phyloP scores from a whole-genome alignment of 2,888 invertebrate genomes.

The Dioctria rufipes region DNA sequence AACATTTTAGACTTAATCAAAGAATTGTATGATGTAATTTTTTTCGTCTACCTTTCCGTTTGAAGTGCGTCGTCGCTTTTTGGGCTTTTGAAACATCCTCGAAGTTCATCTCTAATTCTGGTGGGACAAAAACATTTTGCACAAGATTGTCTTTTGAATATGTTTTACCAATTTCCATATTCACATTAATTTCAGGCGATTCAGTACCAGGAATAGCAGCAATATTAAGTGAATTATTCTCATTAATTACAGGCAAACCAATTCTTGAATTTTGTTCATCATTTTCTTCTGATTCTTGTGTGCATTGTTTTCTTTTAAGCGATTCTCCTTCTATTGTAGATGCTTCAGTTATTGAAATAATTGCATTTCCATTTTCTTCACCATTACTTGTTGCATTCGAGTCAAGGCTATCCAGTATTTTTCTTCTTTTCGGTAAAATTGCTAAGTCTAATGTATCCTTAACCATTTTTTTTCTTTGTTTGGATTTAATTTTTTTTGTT shows the following conservation, averaged over 20 bases:
- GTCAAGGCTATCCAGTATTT: background rate
- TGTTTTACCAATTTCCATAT: slow-evolving; percentile 44
- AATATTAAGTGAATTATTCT: background rate
- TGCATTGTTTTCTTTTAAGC: background rate
- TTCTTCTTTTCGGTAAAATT: slow-evolving; percentile 14
- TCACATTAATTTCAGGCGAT: slow-evolving; percentile 12
- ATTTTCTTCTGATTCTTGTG: background rate
- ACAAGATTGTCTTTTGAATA: slow-evolving; percentile 61
- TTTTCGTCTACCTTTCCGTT: slow-evolving; percentile 10
- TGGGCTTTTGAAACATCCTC: slow-evolving; percentile 51
- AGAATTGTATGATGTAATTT: too few species aligned
- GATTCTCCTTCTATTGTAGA: background rate
- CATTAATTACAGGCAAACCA: background rate
- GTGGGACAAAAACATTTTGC: slow-evolving; percentile 63
- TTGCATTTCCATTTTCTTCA: background rate
- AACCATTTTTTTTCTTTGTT: too few species aligned
- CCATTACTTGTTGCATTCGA: background rate
- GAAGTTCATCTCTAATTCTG: slow-evolving; percentile 62
- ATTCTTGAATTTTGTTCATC: background rate
- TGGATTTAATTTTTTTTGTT: background rate
- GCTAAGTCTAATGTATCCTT: slow-evolving; percentile 2
- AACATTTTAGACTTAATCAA: too few species aligned
- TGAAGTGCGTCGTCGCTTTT: background rate
- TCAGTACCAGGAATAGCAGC: background rate
- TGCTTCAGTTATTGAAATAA: background rate